Conservation (phyloP, 2,888 invertebrate genomes). For the Pocota personata region DNA sequence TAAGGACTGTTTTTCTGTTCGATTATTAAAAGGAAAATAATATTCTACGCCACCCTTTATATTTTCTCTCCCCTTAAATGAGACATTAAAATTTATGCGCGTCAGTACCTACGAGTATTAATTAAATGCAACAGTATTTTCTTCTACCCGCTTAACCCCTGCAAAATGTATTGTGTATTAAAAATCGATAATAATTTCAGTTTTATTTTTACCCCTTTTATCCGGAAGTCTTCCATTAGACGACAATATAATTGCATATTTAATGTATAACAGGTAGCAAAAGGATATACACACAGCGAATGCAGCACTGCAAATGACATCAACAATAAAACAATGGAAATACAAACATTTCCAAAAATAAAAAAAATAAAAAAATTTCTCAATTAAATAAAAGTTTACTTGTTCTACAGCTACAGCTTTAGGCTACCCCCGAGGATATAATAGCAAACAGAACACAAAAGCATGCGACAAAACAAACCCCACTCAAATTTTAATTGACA, state of each 20-base stretch:
- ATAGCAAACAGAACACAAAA: neutral
- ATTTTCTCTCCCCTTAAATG: neutral
- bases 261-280: conserved; percentile 14
- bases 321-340: neutral
- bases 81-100: neutral
- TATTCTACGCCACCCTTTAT: neutral
- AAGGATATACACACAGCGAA: neutral
- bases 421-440: neutral
- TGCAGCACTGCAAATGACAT: conserved; percentile 14
- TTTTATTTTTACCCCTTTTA: neutral
- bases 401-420: neutral
- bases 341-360: neutral
- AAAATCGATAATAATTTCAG: conserved; percentile 9
- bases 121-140: neutral
- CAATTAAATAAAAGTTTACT: neutral
- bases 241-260: conserved; percentile 26
- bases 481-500: conserved; percentile 37
- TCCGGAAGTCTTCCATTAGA: conserved; percentile 28
- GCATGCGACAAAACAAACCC: conserved; percentile 2
- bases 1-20: neutral
- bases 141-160: neutral
- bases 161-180: neutral
- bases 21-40: neutral
- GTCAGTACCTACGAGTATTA: neutral
- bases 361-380: neutral